phyloP scores from a whole-genome alignment of 2,888 invertebrate genomes.

The Eutolmus rufibarbis region DNA sequence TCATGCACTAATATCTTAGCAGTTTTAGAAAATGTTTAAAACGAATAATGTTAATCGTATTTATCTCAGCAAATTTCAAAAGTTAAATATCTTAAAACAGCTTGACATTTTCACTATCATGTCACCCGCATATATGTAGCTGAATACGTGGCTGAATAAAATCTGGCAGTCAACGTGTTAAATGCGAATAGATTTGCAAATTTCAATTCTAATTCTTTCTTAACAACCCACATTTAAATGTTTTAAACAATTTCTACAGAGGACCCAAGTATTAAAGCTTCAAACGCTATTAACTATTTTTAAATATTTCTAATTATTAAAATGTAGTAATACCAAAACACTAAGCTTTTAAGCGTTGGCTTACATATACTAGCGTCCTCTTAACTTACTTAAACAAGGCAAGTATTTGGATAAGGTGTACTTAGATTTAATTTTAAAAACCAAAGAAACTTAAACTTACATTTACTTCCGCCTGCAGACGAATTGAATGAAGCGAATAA shows the following conservation, averaged over 20 bases:
- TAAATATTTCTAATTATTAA: not conserved
- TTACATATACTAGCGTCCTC: not conserved
- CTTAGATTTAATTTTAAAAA: not conserved
- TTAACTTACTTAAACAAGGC: not conserved
- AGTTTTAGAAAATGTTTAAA: not conserved
- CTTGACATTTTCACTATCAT: too few relatives aligned
- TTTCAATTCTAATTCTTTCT: too few relatives aligned
- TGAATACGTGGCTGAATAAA: too few relatives aligned
- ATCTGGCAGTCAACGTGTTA: too few relatives aligned
- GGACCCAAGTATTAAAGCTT: not conserved
- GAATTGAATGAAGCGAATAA: slow-evolving; percentile 55
- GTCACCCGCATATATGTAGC: too few relatives aligned
- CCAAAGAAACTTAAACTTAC: slow-evolving; percentile 67
- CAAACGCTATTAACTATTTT: not conserved
- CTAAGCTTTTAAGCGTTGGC: not conserved
- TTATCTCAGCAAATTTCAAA: too few relatives aligned
- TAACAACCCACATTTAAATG: not conserved
- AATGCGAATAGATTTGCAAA: too few relatives aligned
- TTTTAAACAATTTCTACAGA: not conserved
- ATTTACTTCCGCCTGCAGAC: slow-evolving; percentile 75
- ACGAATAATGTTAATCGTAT: not conserved
- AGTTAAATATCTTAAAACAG: not conserved
- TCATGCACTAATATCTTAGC: not conserved
- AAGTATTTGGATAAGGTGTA: not conserved
- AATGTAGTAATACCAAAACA: not conserved